These are phyloP conservation scores for Xylocopa sonorina DNA, from an alignment of 1,140 invertebrate genomes.

Conservation along the genomic window DNA sequence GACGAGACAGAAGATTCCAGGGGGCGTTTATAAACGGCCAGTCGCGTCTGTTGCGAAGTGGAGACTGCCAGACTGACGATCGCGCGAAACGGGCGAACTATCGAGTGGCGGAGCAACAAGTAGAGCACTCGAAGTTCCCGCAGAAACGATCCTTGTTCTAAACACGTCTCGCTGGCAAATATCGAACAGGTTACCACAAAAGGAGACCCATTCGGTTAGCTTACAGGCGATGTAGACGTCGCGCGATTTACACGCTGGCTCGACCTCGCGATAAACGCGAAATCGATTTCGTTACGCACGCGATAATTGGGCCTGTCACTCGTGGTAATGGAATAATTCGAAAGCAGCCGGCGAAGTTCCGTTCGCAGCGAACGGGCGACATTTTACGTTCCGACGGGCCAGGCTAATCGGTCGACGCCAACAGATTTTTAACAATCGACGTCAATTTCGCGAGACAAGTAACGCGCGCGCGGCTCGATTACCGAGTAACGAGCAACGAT, in stretches of 20 bases:
- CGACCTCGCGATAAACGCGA: constrained; percentile 11
- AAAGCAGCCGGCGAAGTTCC: too few species aligned
- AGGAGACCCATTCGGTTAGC: not conserved
- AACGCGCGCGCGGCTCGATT: constrained; percentile 16
- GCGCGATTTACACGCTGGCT: too few species aligned
- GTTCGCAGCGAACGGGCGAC: not conserved
- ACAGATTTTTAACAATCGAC: constrained; percentile 24
- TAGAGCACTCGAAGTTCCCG: constrained; percentile 33
- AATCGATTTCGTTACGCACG: constrained; percentile 6
- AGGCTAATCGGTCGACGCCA: not conserved
- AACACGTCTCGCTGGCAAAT: constrained; percentile 3
- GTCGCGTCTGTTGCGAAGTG: not conserved
- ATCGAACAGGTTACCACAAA: not conserved
- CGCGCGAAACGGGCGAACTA: constrained; percentile 40
- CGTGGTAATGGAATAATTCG: constrained; percentile 12
- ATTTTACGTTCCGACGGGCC: not conserved
- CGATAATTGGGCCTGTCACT: not conserved
- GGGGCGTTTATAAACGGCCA: not conserved
- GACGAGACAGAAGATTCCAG: not conserved
- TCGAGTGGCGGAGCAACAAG: constrained; percentile 57
- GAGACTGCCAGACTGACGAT: not conserved
- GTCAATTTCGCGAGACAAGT: not conserved
- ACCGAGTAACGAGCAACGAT: constrained; percentile 17
- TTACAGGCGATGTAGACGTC: not conserved
- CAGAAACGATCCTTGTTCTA: constrained; percentile 40